These are phyloP conservation scores for Orthonychiurus folsomi DNA, from an alignment of 2,888 invertebrate species.

Conservation along the genomic window DNA sequence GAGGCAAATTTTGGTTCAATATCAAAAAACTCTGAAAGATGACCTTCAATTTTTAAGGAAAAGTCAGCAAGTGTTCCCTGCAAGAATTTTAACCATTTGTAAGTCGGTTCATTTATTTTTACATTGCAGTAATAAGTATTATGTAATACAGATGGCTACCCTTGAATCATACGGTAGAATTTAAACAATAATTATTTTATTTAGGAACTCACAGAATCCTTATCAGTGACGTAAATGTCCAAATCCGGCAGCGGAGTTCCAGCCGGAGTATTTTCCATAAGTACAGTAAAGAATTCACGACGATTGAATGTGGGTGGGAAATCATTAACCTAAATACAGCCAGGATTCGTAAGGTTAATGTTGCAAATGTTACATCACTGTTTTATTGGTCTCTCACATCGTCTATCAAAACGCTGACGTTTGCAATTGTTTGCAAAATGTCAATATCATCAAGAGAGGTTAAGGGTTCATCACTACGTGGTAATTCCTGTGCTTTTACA, in stretches of 20 bases:
- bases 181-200: not conserved
- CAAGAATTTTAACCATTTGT: constrained; percentile 35
- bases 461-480: constrained; percentile 27
- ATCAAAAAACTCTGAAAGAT: constrained; percentile 65
- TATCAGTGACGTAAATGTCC: constrained; percentile 76
- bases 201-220: constrained; percentile 63
- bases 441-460: constrained; percentile 27
- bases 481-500: constrained; percentile 36
- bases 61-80: constrained; percentile 78
- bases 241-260: constrained; percentile 72
- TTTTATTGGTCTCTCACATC: constrained; percentile 51
- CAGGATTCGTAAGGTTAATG: not conserved
- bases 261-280: constrained; percentile 71
- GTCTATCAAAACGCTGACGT: constrained; percentile 70
- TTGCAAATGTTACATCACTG: not conserved
- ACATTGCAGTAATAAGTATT: not conserved
- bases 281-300: constrained; percentile 67
- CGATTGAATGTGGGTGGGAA: constrained; percentile 75
- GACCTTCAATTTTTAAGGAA: constrained; percentile 66
- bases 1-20: constrained; percentile 71
- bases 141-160: not conserved
- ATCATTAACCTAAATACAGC: constrained; percentile 54
- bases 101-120: not conserved
- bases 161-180: not conserved
- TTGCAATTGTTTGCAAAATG: constrained; percentile 51